Evolutionary conservation across 2,888 invertebrate species (phyloP), one percentile per base, ranked within the genome.

Genomic region (Dolichopus griseipennis): DNA sequence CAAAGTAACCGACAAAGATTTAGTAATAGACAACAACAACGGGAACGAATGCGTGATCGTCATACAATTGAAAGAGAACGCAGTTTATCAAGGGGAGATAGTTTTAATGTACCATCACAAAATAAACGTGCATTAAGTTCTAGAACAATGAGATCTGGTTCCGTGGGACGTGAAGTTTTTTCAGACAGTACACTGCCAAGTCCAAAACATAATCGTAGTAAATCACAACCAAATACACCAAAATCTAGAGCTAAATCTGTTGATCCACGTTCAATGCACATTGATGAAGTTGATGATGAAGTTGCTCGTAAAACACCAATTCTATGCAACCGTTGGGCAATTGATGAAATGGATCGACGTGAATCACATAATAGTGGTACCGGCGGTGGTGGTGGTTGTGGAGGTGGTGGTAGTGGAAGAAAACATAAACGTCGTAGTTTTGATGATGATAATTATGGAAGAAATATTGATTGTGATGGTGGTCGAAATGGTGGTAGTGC

Each of bases 291-390:
- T 4, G 78, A 79, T 64, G 79, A 78, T 65, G 79, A 79, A 68
- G 73, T 78, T 37, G 75, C 80, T 18, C 84, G 84, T 52, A 84
- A 84, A 70, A 84, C 85, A 1, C 87, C 89, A 0, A 87, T 90
- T 52, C 83, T 90, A 62, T 88, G 87, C 76, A 91, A 91, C 78
- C 87, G 85, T 73, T 91, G 90, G 76, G 89, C 88, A 0, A 79
- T 89, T 66, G 86, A 87, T 66, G 82, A 82, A 65, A 71, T 76
- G 15, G 72, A 73, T 22, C 69, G 69, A 15, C 66, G 66, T 0
- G 65, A 69, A 20, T 68, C 68, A 0, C 52, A 41, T 41, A 41
- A 6, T 4, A 34, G 9, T 34, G 8, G 2, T 12, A n/a, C n/a
- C n/a, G n/a, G n/a, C n/a, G 9, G 7, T n/a, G 15, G n/a, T 61